Conservation (phyloP, 2,113 vertebrate genomes). For the Chloropsis cyanopogon region DNA sequence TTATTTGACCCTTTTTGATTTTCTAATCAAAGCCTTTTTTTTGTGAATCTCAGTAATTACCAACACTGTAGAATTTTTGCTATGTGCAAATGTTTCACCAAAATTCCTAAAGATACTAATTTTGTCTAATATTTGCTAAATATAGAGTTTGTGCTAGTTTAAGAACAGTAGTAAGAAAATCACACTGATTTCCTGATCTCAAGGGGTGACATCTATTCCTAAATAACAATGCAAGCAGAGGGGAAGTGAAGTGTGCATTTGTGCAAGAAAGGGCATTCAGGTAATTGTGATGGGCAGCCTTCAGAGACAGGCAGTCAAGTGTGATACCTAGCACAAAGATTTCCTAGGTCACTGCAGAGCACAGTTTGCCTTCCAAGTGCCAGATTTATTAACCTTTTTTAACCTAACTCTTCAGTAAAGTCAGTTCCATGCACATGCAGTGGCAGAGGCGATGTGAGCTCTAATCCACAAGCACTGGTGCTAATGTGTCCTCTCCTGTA, state of each 20-base stretch:
- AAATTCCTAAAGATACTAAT: neutral
- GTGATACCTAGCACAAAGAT: neutral
- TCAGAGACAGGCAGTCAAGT: neutral
- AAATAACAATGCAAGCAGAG: neutral
- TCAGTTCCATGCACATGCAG: neutral
- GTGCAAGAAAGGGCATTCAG: neutral
- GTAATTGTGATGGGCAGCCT: neutral
- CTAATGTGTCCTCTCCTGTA: slow-evolving; percentile 49
- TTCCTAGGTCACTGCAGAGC: slow-evolving; percentile 30
- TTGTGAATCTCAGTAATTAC: neutral
- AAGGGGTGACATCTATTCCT: neutral
- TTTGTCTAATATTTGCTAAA: neutral
- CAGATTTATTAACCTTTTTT: slow-evolving; percentile 42
- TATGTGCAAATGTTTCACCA: slow-evolving; percentile 1
- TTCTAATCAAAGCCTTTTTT: slow-evolving; percentile 57
- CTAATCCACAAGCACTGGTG: slow-evolving; percentile 47
- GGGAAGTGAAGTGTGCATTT: neutral
- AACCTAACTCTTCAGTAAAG: neutral
- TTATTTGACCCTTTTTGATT: slow-evolving; percentile 39
- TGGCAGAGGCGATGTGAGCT: neutral
- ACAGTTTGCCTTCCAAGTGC: slow-evolving; percentile 67
- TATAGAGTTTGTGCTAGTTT: neutral
- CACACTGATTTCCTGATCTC: slow-evolving; percentile 6
- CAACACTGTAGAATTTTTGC: neutral
- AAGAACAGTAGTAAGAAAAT: slow-evolving; percentile 19